A percentile compares a stretch with the other conserved stretches of the same genome.
Evolutionary conservation across 2,113 vertebrate genomes (phyloP).

Genomic region (Trogon surrucura): DNA sequence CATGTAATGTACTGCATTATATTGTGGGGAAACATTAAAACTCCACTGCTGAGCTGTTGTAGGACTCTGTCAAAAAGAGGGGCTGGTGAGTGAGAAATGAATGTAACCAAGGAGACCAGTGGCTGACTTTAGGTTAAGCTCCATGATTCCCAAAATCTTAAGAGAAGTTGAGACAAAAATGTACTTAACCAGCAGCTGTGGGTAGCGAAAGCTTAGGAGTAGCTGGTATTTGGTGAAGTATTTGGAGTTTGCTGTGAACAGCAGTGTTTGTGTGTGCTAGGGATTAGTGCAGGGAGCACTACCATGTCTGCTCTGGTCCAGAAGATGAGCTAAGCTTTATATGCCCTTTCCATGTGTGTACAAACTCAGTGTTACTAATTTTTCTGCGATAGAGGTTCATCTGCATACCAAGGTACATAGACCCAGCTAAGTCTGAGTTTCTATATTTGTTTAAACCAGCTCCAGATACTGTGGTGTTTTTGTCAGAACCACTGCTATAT

Average conservation of each 20-base stretch:
- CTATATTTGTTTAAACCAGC: background rate
- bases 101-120: background rate
- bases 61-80: background rate
- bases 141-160: background rate
- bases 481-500: background rate
- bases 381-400: background rate
- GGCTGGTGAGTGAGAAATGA: background rate
- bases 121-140: background rate
- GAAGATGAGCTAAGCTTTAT: background rate
- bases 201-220: background rate
- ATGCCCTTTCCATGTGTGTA: background rate
- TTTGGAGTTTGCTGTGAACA: background rate
- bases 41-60: background rate
- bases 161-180: background rate
- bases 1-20: accelerated
- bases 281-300: background rate
- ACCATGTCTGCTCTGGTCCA: background rate
- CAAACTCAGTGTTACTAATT: background rate
- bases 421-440: background rate
- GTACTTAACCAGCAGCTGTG: background rate
- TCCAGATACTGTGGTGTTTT: background rate
- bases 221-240: background rate
- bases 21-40: background rate
- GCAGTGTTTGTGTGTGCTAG: background rate
- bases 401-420: background rate